Percentiles rank a stretch among this genome's conserved stretches.
Evolutionary conservation across 2,113 vertebrate genomes (phyloP).

Genomic region (Gila orcuttii): DNA sequence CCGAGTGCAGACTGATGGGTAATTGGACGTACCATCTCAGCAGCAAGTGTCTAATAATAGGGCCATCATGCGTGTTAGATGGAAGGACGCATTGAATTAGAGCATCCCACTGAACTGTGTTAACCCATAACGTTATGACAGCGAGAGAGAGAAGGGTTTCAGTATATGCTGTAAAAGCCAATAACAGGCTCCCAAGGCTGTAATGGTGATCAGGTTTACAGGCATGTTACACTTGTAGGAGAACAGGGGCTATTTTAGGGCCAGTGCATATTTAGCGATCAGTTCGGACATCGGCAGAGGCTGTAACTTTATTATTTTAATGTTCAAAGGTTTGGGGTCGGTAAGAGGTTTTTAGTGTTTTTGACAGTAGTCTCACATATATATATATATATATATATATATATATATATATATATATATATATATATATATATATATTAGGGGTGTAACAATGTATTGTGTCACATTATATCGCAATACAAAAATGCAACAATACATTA

Average conservation of each 20-base stretch:
- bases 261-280: neutral
- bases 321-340: neutral
- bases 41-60: slow-evolving; percentile 42
- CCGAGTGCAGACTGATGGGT: slow-evolving; percentile 31
- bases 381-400: no score
- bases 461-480: no score
- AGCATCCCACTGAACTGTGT: slow-evolving; percentile 34
- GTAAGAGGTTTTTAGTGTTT: neutral
- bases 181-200: neutral
- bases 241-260: slow-evolving; percentile 4
- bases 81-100: slow-evolving; percentile 25
- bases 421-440: no score
- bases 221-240: neutral
- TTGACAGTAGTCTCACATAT: neutral
- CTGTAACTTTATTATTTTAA: neutral
- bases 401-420: neutral
- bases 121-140: slow-evolving; percentile 28
- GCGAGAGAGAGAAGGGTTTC: slow-evolving; percentile 17
- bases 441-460: no score
- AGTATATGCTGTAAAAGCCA: slow-evolving; percentile 7
- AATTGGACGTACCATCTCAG: slow-evolving; percentile 45
- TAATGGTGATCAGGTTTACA: slow-evolving; percentile 24
- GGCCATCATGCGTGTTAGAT: slow-evolving; percentile 18
- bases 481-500: no score
- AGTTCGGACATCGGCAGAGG: neutral